Evolutionary conservation across 2,113 vertebrate species (phyloP).

Genomic region (Grammomys dolichurus): DNA sequence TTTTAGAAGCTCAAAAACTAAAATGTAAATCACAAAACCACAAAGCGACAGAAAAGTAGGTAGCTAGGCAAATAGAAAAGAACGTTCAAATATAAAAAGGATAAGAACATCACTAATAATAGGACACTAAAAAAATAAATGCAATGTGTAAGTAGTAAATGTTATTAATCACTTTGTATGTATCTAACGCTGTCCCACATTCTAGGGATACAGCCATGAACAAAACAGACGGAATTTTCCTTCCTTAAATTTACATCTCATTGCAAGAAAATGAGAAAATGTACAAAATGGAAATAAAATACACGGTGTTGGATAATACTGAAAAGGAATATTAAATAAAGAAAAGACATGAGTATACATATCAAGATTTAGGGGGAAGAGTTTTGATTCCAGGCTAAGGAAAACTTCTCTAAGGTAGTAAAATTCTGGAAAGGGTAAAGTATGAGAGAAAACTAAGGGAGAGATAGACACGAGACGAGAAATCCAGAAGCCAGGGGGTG

Average conservation of each 20-base stretch:
- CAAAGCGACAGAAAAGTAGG: not conserved
- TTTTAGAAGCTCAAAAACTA: not conserved
- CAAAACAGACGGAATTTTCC: not conserved
- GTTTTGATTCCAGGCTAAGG: not conserved
- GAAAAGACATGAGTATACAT: not conserved
- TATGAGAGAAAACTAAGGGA: fast-evolving
- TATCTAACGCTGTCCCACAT: not conserved
- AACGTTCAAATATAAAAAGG: constrained; percentile 23
- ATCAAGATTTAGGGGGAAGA: not conserved
- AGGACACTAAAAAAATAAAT: not conserved
- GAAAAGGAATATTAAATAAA: constrained; percentile 12
- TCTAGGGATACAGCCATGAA: not conserved
- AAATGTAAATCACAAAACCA: constrained; percentile 6
- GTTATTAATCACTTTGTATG: not conserved
- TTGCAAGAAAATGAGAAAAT: not conserved
- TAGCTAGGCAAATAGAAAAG: not conserved
- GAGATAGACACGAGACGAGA: not conserved
- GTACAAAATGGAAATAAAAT: constrained; percentile 5
- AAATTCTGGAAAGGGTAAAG: not conserved
- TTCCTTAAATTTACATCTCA: not conserved
- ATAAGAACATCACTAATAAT: not conserved
- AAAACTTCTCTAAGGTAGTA: not conserved
- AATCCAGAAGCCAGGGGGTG: not conserved
- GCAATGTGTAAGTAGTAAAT: not conserved
- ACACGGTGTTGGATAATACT: not conserved